A percentile compares a stretch with the other conserved stretches of the same genome.
Evolutionary conservation across 2,113 vertebrate genomes (phyloP).

Genomic region (Larimichthys crocea): DNA sequence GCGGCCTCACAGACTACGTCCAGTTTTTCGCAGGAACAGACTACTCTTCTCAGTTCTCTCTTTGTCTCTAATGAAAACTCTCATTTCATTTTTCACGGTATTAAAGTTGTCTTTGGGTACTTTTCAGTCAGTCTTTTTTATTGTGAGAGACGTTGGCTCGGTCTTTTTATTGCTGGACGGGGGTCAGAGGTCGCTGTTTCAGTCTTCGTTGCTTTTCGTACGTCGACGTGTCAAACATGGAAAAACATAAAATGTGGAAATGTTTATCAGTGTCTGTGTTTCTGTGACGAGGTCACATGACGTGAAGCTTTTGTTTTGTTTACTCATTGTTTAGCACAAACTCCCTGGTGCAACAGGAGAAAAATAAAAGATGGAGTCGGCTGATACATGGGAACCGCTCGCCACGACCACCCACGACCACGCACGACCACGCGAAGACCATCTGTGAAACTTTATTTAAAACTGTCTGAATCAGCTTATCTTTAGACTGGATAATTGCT

Average conservation of each 20-base stretch:
- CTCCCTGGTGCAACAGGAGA: conserved; percentile 50
- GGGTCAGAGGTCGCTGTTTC: conserved; percentile 28
- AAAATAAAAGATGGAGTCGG: conserved; percentile 41
- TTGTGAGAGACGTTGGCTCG: too few species aligned
- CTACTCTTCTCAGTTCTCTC: too few species aligned
- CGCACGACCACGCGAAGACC: not conserved
- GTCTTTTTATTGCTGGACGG: not conserved
- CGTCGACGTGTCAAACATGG: not conserved
- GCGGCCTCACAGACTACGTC: too few species aligned
- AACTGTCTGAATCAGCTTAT: not conserved
- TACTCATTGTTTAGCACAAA: conserved; percentile 44
- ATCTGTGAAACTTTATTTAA: not conserved
- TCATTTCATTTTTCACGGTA: too few species aligned
- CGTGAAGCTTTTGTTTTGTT: conserved; percentile 23
- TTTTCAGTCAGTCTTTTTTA: not conserved
- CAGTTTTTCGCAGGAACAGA: too few species aligned
- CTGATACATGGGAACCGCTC: conserved; percentile 55
- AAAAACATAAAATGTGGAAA: not conserved
- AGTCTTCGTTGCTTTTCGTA: not conserved
- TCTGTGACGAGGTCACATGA: not conserved
- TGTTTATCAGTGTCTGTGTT: not conserved
- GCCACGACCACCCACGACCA: conserved; percentile 5
- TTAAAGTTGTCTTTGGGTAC: too few species aligned
- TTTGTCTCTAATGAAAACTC: too few species aligned
- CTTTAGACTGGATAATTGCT: not conserved